Percentiles rank a stretch among this genome's conserved stretches.
phyloP scores from a whole-genome alignment of 2,888 invertebrate genomes.

The Parnassius mnemosyne region DNA sequence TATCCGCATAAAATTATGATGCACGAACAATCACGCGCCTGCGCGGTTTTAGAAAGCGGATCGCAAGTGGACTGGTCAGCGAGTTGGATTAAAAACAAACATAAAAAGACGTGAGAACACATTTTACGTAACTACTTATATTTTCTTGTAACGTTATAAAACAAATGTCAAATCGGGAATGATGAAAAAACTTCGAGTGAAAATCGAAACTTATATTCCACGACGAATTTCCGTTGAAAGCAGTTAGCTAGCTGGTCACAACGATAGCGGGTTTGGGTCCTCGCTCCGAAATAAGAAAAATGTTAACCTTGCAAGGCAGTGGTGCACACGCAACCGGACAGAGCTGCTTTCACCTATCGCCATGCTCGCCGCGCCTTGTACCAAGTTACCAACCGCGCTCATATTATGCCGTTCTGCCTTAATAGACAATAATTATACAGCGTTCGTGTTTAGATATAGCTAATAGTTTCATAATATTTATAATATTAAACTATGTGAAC shows the following conservation, averaged over 20 bases:
- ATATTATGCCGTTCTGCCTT: slow-evolving; percentile 51
- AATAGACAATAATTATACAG: slow-evolving; percentile 50
- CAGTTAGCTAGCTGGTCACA: slow-evolving; percentile 36
- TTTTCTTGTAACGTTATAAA: slow-evolving; percentile 14
- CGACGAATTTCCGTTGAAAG: slow-evolving; percentile 70
- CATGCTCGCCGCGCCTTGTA: slow-evolving; percentile 48
- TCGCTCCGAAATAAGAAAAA: slow-evolving; percentile 73
- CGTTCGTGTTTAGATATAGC: slow-evolving; percentile 1
- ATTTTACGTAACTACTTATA: slow-evolving; percentile 38
- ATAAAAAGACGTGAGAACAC: slow-evolving; percentile 45
- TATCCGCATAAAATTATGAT: slow-evolving; percentile 58
- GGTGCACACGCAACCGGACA: slow-evolving; percentile 59
- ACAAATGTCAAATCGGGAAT: neutral
- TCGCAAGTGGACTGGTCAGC: slow-evolving; percentile 62
- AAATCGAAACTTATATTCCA: slow-evolving; percentile 57
- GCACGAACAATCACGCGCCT: slow-evolving; percentile 54
- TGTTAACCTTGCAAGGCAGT: slow-evolving; percentile 70
- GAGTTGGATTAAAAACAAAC: slow-evolving; percentile 51
- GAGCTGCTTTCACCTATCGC: slow-evolving; percentile 68
- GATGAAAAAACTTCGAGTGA: slow-evolving; percentile 32
- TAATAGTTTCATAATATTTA: neutral
- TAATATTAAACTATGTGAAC: neutral
- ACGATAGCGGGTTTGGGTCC: slow-evolving; percentile 55
- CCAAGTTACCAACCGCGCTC: slow-evolving; percentile 11
- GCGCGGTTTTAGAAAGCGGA: slow-evolving; percentile 72